Conservation (phyloP, 2,888 invertebrate species). For the Glyphotaelius pellucidus region DNA sequence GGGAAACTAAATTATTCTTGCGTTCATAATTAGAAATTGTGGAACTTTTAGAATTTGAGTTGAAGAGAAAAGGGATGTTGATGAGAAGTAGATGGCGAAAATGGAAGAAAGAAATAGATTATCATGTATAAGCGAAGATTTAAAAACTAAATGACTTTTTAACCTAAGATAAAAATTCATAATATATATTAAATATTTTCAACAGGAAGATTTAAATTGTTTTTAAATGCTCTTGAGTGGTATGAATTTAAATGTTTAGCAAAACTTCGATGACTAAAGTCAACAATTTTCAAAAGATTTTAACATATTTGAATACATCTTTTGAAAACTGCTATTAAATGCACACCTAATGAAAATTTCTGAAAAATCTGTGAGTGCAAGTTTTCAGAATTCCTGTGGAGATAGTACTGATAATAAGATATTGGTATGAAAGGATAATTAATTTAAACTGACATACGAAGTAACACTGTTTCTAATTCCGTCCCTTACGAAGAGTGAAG, state of each 20-base stretch:
- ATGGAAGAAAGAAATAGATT: neutral
- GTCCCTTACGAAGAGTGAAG: neutral
- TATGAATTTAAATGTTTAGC: neutral
- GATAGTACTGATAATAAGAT: neutral
- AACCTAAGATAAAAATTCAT: neutral
- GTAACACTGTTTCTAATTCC: neutral
- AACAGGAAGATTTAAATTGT: neutral
- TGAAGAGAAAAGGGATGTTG: neutral
- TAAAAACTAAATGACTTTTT: constrained; percentile 40
- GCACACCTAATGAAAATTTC: neutral
- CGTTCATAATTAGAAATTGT: neutral
- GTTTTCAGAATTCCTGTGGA: neutral
- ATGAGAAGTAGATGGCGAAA: constrained; percentile 4
- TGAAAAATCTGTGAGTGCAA: neutral
- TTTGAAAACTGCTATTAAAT: neutral
- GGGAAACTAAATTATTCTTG: neutral
- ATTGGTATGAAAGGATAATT: neutral
- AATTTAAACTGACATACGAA: neutral
- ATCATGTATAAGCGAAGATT: neutral
- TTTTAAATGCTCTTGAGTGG: neutral
- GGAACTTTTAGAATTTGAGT: neutral
- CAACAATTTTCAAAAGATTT: neutral
- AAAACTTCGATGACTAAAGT: neutral
- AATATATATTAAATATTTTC: neutral
- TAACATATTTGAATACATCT: neutral